Percentiles rank a stretch among this genome's conserved stretches.
Conservation (phyloP, 2,113 vertebrate genomes). For the Agapornis roseicollis region DNA sequence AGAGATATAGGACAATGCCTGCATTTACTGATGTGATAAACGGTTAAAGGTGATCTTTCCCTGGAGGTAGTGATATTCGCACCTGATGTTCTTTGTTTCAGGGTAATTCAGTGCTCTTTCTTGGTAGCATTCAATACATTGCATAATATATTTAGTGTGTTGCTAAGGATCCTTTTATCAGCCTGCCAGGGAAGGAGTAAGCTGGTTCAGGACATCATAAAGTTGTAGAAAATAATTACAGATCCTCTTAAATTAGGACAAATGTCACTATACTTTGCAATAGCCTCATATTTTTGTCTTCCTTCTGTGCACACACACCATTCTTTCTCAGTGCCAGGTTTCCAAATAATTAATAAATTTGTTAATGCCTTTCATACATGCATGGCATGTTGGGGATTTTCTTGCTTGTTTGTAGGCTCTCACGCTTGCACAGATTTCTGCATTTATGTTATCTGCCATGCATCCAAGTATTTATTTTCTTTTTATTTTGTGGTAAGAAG, state of each 20-base stretch:
- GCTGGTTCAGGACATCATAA: conserved; percentile 43
- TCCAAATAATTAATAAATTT: background rate
- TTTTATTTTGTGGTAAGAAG: background rate
- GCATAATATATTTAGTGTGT: conserved; percentile 31
- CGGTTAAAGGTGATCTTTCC: background rate
- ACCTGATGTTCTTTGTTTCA: conserved; percentile 19
- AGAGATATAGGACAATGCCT: background rate
- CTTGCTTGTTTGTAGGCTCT: background rate
- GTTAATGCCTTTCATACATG: background rate
- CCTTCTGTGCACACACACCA: rapidly evolving
- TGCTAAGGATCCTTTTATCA: conserved; percentile 40
- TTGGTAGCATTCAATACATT: background rate
- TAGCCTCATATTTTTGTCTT: background rate
- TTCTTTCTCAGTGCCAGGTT: background rate
- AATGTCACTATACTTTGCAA: background rate
- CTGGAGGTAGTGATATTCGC: background rate
- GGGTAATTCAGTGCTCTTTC: background rate
- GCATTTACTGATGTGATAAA: background rate
- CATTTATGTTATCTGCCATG: background rate
- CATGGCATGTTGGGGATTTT: background rate
- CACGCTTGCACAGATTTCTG: background rate
- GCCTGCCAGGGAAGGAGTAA: background rate
- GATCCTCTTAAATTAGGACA: background rate
- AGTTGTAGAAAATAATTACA: conserved; percentile 50
- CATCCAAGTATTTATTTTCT: background rate